Conservation (phyloP, 2,113 vertebrate genomes). For the Narcine bancroftii region DNA sequence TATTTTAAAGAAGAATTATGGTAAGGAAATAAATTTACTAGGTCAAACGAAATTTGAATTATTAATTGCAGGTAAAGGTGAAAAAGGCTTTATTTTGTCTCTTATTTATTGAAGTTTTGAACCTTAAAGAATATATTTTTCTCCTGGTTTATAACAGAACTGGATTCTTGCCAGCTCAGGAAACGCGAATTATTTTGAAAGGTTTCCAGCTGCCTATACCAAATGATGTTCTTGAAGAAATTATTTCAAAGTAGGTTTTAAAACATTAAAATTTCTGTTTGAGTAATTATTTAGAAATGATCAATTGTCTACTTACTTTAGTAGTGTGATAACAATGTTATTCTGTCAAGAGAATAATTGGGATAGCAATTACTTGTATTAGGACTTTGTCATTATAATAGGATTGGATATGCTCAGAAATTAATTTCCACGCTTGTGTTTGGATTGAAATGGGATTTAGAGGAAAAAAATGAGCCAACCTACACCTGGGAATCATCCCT, state of each 20-base stretch:
- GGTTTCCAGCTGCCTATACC: slow-evolving; percentile 66
- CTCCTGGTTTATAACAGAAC: slow-evolving; percentile 49
- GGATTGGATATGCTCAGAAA: neutral
- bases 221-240: slow-evolving; percentile 58
- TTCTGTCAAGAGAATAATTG: neutral
- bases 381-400: neutral
- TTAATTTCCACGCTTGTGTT: neutral
- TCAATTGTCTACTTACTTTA: neutral
- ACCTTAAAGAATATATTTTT: neutral
- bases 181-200: slow-evolving; percentile 67
- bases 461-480: neutral
- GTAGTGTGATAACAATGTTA: neutral
- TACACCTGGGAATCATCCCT: neutral
- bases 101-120: neutral
- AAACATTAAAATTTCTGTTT: neutral
- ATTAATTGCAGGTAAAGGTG: no score
- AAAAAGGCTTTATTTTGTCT: no score
- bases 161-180: slow-evolving; percentile 58
- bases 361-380: neutral
- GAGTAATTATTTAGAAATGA: neutral
- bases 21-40: no score
- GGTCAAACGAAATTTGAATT: no score
- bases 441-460: neutral
- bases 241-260: slow-evolving; percentile 65
- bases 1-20: no score